Percentiles rank a stretch among this genome's conserved stretches.
Conservation (phyloP, 92 coral and sea anemone genomes). For the Umimayanthus chanpuru region DNA sequence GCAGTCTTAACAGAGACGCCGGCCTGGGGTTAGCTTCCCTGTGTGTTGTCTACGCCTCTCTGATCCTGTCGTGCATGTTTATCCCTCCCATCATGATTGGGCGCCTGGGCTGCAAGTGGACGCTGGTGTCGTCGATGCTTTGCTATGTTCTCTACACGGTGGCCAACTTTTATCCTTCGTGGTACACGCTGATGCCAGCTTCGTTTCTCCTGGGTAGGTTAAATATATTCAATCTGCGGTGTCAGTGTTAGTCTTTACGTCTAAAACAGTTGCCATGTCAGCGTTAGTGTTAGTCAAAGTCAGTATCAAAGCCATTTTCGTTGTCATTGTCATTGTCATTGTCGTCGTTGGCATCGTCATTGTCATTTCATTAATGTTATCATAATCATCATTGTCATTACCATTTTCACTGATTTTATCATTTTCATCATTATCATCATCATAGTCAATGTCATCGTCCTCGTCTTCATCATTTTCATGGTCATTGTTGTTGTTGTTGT, state of each 20-base stretch:
- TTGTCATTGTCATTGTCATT: no score
- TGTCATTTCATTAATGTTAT: no score
- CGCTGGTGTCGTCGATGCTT: constrained; percentile 82
- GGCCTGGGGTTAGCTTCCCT: constrained; percentile 87
- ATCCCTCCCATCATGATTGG: constrained; percentile 98
- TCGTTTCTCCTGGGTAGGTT: constrained; percentile 87
- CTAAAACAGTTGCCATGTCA: neutral
- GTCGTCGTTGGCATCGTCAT: neutral
- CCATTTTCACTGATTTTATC: neutral
- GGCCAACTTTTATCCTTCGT: constrained; percentile 82
- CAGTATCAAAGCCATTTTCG: neutral
- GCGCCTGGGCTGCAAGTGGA: constrained; percentile 92
- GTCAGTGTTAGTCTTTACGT: neutral
- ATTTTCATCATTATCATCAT: neutral
- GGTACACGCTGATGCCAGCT: constrained; percentile 86
- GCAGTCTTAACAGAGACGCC: constrained; percentile 82
- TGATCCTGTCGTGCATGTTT: constrained; percentile 90
- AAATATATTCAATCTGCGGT: neutral
- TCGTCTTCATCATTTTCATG: neutral
- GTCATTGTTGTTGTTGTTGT: neutral
- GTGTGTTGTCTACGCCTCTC: constrained; percentile 80
- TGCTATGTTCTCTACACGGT: constrained; percentile 88
- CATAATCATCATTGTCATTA: neutral
- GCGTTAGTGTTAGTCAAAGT: neutral
- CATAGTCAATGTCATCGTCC: no score